These are phyloP conservation scores for Tympanuchus pallidicinctus DNA, from an alignment of 2,113 vertebrate species.

Conservation along the genomic window DNA sequence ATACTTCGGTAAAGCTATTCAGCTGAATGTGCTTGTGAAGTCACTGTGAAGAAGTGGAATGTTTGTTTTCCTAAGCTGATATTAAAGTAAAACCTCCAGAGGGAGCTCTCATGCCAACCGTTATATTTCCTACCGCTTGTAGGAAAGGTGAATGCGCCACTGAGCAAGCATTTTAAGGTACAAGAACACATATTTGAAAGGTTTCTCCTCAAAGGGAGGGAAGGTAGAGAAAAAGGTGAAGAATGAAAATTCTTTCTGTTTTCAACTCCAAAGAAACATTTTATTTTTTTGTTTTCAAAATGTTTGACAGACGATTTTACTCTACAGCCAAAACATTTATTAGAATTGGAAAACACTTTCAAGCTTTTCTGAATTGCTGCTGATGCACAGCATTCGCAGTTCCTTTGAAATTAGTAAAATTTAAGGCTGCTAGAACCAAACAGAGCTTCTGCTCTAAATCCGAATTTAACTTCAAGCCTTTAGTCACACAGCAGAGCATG, in stretches of 20 bases:
- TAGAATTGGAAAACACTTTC: background rate
- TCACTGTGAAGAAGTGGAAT: background rate
- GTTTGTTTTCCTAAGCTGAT: background rate
- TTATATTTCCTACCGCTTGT: background rate
- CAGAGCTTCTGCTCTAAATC: background rate
- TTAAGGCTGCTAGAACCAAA: background rate
- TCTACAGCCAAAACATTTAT: background rate
- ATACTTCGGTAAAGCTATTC: background rate
- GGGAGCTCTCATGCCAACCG: conserved; percentile 41
- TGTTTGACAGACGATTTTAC: background rate
- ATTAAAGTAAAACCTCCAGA: conserved; percentile 21
- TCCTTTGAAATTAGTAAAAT: background rate
- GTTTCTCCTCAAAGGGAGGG: background rate
- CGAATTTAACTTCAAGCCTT: background rate
- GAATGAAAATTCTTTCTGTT: background rate
- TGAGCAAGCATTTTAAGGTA: background rate
- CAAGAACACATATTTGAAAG: background rate
- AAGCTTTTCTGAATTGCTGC: background rate
- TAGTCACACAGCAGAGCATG: background rate
- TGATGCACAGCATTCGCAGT: background rate
- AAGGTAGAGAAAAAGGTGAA: background rate
- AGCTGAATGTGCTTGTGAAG: background rate
- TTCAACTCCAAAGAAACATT: background rate
- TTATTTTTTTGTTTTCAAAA: background rate
- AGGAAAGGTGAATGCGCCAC: background rate